Evolutionary conservation across 2,797 vertebrate genomes (phyloP).

Genomic region (Pyrocephalus nanus): DNA sequence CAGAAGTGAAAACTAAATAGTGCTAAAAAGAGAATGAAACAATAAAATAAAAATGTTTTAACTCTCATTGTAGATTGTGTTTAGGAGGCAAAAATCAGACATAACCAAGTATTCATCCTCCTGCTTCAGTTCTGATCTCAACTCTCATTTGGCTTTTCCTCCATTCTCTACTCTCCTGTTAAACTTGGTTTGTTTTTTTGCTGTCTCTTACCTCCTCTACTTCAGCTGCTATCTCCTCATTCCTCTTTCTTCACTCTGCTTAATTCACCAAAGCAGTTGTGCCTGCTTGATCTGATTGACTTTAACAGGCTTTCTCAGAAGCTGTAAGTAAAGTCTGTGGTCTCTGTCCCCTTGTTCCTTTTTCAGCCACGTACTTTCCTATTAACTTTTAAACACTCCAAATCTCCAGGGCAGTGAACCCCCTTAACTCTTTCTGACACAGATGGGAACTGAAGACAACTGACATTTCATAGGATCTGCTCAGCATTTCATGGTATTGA

Average conservation of each 20-base stretch:
- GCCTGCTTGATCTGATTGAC: slow-evolving; percentile 42
- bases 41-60: not conserved
- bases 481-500: not conserved
- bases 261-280: slow-evolving; percentile 38
- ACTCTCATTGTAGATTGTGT: not conserved
- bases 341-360: not conserved
- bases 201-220: not conserved
- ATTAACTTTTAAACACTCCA: slow-evolving; percentile 49
- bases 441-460: not conserved
- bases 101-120: not conserved
- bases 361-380: not conserved
- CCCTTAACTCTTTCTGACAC: slow-evolving; percentile 9
- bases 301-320: slow-evolving; percentile 36
- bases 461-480: not conserved
- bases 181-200: not conserved
- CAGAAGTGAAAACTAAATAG: not conserved
- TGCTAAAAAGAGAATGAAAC: not conserved
- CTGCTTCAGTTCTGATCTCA: not conserved
- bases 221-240: not conserved
- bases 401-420: not conserved
- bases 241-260: not conserved
- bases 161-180: not conserved
- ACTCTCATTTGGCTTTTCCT: not conserved
- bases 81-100: not conserved
- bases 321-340: slow-evolving; percentile 2